Evolutionary conservation across 2,888 invertebrate genomes (phyloP).

Genomic region (Sphinx pinastri): DNA sequence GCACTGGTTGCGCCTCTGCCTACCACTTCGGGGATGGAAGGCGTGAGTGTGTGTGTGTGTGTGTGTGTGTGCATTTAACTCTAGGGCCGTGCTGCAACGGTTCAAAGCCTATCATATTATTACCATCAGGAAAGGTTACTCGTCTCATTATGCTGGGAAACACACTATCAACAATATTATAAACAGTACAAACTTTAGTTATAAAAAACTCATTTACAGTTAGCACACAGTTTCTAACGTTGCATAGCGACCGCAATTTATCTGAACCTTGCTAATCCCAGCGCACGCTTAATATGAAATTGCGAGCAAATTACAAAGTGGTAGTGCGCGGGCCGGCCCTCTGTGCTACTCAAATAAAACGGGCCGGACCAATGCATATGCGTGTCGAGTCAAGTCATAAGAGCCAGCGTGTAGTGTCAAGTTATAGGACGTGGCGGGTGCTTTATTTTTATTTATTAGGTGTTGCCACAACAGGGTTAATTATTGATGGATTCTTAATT

Average conservation of each 20-base stretch:
- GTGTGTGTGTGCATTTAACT: no score
- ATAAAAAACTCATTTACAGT: conserved; percentile 20
- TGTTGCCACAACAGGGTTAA: no score
- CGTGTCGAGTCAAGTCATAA: background rate
- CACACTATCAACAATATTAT: background rate
- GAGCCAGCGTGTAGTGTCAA: background rate
- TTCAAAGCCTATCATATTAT: no score
- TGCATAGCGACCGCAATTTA: background rate
- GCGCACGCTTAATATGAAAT: conserved; percentile 39
- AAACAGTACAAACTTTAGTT: background rate
- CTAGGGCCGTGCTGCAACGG: no score
- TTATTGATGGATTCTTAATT: no score
- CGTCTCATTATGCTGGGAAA: no score
- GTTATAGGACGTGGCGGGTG: no score
- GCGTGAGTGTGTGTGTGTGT: no score
- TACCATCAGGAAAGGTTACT: no score
- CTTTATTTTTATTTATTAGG: no score
- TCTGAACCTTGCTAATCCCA: conserved; percentile 1
- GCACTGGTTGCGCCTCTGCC: no score
- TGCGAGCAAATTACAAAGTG: conserved; percentile 44
- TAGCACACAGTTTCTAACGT: background rate
- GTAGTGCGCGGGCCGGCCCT: conserved; percentile 40
- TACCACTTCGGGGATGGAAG: no score
- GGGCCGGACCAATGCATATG: background rate
- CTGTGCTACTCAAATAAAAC: conserved; percentile 46